Evolutionary conservation across 2,888 invertebrate species (phyloP), one percentile per base, ranked within the genome.

Genomic region (Gibbula magus): DNA sequence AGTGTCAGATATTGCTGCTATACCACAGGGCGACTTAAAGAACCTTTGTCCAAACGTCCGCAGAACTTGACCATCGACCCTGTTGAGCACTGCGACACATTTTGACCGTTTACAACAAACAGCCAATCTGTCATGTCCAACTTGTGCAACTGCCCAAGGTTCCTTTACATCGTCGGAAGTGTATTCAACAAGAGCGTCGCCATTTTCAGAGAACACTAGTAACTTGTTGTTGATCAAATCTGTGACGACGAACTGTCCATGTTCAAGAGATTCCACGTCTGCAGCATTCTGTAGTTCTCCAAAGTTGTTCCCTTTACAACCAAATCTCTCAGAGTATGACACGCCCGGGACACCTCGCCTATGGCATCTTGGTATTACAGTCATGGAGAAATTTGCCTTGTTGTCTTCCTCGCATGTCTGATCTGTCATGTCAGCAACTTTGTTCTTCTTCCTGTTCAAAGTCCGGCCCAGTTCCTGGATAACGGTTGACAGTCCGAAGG

Each of bases 1-100:
- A 53, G 92, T 91, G 1, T 91, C 90, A 18, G 82, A 77, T 79
- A 92, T 91, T 29, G 89, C 83, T 13, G 85, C 84, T 18, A 91
- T 80, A 0, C 91, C 91, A 61, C 87, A 85, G 0, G 91, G 90
- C 70, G 86, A 84, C 51, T 86, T 83, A 51, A 89, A 90, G 75
- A 83, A 82, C 5, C 81, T 80, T 22, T 85, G 79, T 67, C 89
- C 88, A 82, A 90, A 88, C 0, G 85, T 83, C 25, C 79, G 75
- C 16, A 86, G 25, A n/a, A 86, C 74, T 16, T 84, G 81, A 1
- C 88, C 88, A 18, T 82, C 77, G 7, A 78, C 77, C 32, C 81
- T 86, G 16, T 89, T 75, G 3, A 90, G 75, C 25, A 74, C 51
- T 8, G 85, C 81, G 0, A 91, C 86, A 45, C 84, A 81, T 70